Evolutionary conservation across 2,113 vertebrate species (phyloP), one percentile per base, ranked within the genome.

Genomic region (Tragulus kanchil): DNA sequence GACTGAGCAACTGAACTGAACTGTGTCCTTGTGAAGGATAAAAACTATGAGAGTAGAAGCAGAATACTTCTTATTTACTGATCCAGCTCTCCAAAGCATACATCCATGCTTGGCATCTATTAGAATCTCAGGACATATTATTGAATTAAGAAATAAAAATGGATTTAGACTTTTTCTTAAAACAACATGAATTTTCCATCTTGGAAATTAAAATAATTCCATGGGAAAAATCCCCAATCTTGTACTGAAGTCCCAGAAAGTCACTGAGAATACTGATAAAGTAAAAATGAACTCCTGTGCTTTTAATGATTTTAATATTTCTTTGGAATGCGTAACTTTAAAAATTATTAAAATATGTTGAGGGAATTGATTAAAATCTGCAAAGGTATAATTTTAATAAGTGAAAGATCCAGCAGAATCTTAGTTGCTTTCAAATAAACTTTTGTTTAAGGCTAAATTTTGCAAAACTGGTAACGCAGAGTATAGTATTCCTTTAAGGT

Each of bases 241-340:
- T 15, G 64, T 59, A n/a, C 17, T 87, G 21, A 84, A n/a, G 4
- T 84, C 15, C 21, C 11, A 59, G 26, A 71, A 45, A 52, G 11
- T 73, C n/a, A 79, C 77, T 84, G 50, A 85, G 36, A 78, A 88
- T 58, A 92, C 12, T 2, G 48, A 79, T 62, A 21, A 50, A 95
- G 36, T 85, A 11, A n/a, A 86, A 89, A 77, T 7, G 28, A 73
- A 64, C 23, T 93, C 26, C 59, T 79, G 52, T 6, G 9, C 48
- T 85, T 93, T 95, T 26, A 87, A 58, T 65, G 62, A 92, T 92
- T 87, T 78, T 42, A 92, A 62, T 17, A 81, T 86, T 81, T 82
- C n/a, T 17, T 45, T 5, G 42, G 28, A 89, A 86, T 10, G 48
- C 25, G 7, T 36, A 58, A 52, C 2, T 82, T 90, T 17, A 48